A percentile compares a stretch with the other conserved stretches of the same genome.
Evolutionary conservation across 2,113 vertebrate species (phyloP).

Genomic region (Thalassarche chlororhynchos): DNA sequence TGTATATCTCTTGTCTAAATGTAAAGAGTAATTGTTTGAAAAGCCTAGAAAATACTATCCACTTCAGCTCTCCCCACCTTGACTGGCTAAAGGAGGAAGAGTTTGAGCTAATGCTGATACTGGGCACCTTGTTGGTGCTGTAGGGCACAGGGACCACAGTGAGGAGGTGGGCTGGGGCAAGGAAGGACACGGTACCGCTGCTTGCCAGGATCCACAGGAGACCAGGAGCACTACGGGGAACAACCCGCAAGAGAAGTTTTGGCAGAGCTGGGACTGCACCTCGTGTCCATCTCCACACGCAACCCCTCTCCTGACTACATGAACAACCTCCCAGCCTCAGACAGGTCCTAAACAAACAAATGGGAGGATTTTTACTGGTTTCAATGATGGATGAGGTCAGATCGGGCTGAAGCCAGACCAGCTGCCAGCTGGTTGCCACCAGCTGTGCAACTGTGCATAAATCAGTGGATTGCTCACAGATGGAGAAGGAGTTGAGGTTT

Average conservation of each 20-base stretch:
- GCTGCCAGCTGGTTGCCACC: not conserved
- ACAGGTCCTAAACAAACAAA: slow-evolving; percentile 35
- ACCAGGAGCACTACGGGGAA: not conserved
- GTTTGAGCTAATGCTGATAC: not conserved
- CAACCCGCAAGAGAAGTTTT: not conserved
- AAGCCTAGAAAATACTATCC: not conserved
- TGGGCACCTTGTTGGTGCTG: not conserved
- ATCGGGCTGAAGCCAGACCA: not conserved
- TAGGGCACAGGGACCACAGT: not conserved
- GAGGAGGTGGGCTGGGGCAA: not conserved
- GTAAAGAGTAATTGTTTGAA: not conserved
- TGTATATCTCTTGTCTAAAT: not conserved
- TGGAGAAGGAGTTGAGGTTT: not conserved
- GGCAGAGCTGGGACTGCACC: not conserved
- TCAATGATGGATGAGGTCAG: slow-evolving; percentile 28
- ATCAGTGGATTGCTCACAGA: not conserved
- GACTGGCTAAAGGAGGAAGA: not conserved
- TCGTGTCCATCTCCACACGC: not conserved
- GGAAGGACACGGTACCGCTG: not conserved
- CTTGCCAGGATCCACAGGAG: not conserved
- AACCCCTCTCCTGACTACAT: not conserved
- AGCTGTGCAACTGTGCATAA: not conserved
- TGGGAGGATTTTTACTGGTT: not conserved
- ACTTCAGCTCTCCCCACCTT: not conserved
- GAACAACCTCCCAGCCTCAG: not conserved